These are phyloP conservation scores for Castor canadensis DNA, from an alignment of 2,113 vertebrate genomes.

Conservation along the genomic window DNA sequence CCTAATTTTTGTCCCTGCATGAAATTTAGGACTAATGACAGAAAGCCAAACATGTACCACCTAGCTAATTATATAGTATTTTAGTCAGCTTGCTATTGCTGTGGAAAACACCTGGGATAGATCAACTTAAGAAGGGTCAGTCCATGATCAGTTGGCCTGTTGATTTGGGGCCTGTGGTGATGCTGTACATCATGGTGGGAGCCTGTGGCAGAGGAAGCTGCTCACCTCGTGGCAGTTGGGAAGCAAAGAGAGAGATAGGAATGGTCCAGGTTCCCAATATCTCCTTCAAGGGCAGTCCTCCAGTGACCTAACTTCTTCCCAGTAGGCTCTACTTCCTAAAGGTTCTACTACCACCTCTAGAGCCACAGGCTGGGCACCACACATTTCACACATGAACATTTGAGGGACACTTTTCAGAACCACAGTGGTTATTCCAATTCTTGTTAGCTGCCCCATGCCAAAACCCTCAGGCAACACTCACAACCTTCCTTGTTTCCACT, in stretches of 20 bases:
- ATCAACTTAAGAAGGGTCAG: not conserved
- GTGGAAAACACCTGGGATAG: not conserved
- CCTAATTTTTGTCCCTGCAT: not conserved
- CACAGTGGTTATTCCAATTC: not conserved
- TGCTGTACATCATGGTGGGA: not conserved
- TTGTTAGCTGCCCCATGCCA: accelerated
- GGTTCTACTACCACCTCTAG: no score
- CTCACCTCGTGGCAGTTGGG: not conserved
- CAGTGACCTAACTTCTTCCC: not conserved
- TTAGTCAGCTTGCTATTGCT: not conserved
- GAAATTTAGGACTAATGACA: not conserved
- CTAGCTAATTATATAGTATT: no score
- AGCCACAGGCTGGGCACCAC: not conserved
- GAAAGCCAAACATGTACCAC: not conserved
- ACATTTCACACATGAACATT: not conserved
- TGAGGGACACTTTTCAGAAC: no score
- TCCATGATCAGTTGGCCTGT: not conserved
- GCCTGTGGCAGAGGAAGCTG: not conserved
- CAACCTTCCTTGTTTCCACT: not conserved
- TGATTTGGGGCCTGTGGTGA: not conserved
- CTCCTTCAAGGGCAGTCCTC: not conserved
- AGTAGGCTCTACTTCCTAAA: not conserved
- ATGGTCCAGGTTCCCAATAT: not conserved
- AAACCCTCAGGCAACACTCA: not conserved
- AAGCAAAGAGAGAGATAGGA: not conserved